A percentile compares a stretch with the other conserved stretches of the same genome.
phyloP scores from a whole-genome alignment of 2,888 invertebrate species.

The Ethmia dodecea region DNA sequence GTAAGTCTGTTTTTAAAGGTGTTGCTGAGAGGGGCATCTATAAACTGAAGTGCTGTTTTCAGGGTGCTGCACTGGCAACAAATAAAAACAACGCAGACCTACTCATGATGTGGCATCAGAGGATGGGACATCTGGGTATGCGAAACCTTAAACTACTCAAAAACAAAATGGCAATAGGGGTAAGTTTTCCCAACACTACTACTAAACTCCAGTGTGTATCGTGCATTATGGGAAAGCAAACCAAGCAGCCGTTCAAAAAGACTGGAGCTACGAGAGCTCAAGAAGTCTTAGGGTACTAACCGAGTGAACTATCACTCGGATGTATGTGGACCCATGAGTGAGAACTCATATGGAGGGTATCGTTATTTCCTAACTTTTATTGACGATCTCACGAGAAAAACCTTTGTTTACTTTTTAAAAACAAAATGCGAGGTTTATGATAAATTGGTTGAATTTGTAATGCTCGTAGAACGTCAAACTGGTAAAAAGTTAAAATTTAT shows the following conservation, averaged over 20 bases:
- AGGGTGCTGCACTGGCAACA: neutral
- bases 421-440: constrained; percentile 9
- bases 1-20: neutral
- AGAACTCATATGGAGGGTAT: neutral
- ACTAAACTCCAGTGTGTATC: constrained; percentile 1
- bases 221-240: constrained; percentile 4
- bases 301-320: too few relatives aligned
- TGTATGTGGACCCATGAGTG: constrained; percentile 7
- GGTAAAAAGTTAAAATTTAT: constrained; percentile 4
- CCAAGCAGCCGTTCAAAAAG: constrained; percentile 2
- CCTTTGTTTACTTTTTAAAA: constrained; percentile 16
- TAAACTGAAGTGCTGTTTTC: neutral
- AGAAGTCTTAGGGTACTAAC: constrained; percentile 9
- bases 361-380: constrained; percentile 8
- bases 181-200: neutral
- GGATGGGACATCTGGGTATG: constrained; percentile 2
- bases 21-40: neutral
- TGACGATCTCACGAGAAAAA: constrained; percentile 11
- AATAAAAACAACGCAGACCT: neutral
- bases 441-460: constrained; percentile 1
- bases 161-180: neutral
- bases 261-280: neutral
- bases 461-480: constrained; percentile 9
- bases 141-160: neutral
- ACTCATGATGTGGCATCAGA: neutral